Evolutionary conservation across 2,888 invertebrate species (phyloP), one percentile per base, ranked within the genome.

Genomic region (Cheilosia scutellata): DNA sequence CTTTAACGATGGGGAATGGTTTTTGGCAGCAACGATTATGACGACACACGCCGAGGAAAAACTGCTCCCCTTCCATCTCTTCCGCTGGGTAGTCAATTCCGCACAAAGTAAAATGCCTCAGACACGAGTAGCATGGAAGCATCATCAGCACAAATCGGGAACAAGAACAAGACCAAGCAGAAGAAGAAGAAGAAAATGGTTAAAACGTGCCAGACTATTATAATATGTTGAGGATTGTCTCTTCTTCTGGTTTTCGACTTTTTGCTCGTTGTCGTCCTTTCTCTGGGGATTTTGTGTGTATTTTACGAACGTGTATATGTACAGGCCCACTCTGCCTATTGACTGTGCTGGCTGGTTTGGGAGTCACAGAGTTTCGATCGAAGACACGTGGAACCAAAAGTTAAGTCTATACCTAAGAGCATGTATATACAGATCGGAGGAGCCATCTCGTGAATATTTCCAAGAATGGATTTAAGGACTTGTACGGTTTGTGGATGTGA

Each of bases 131-230:
- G 57, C 40, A 70, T 65, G 29, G 66, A 31, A 70, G 74, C 70
- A 78, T 75, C 68, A 78, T 78, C 78, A 83, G 79, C 70, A 75
- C 51, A 74, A 78, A 83, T 58, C 29, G 33, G 62, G 47, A 27
- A 51, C 25, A 72, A 62, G 47, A 83, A 78, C 51, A 74, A 75
- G 49, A 78, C 70, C 65, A 68, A 63, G 80, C 74, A 80, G 47
- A 83, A 78, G 62, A 72, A 75, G 55, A 78, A 74, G 63, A 72
- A 63, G 80, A 82, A 80, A 82, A 86, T 86, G 76, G 82, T 63
- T 82, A 72, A 86, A 86, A 86, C 86, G 86, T 86, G 86, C 86
- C 86, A 86, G 86, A 86, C 86, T 82, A 82, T 77, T 76, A 82
- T 82, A 82, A 86, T 86, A 82, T 75, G 71, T 72, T 80, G 82